Evolutionary conservation across 2,888 invertebrate species (phyloP).

Genomic region (Lordiphosa andalusiaca): DNA sequence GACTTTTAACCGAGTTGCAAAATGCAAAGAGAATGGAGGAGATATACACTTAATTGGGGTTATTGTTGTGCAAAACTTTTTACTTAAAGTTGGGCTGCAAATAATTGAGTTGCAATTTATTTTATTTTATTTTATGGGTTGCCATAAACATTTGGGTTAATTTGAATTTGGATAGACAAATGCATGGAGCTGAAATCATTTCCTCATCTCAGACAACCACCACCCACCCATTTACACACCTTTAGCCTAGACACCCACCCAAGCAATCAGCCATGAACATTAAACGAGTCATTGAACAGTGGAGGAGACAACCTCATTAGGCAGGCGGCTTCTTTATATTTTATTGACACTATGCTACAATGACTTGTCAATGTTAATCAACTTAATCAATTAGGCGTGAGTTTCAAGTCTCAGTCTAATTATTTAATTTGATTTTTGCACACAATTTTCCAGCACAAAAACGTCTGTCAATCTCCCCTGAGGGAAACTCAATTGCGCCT

Average conservation of each 20-base stretch:
- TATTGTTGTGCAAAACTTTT: conserved; percentile 38
- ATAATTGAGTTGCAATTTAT: conserved; percentile 49
- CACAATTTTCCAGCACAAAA: conserved; percentile 39
- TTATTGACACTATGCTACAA: conserved; percentile 21
- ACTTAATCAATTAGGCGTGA: conserved; percentile 62
- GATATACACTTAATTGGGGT: conserved; percentile 55
- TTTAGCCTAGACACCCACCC: no score
- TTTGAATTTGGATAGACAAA: no score
- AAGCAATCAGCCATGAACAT: no score
- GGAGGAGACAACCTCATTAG: conserved; percentile 25
- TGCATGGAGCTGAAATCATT: no score
- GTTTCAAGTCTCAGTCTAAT: conserved; percentile 47
- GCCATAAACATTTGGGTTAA: no score
- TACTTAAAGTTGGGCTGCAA: conserved; percentile 1
- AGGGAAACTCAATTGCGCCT: conserved; percentile 55
- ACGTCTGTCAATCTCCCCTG: conserved; percentile 24
- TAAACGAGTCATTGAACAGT: no score
- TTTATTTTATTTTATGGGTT: conserved; percentile 17
- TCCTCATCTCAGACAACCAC: no score
- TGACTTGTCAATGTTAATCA: conserved; percentile 53
- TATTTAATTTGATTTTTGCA: conserved; percentile 64
- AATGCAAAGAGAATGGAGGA: conserved; percentile 38
- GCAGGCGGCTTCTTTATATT: conserved; percentile 27
- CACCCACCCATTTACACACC: no score
- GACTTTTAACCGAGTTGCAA: conserved; percentile 68